Percentiles rank a stretch among this genome's conserved stretches.
Evolutionary conservation across 2,888 invertebrate genomes (phyloP).

Genomic region (Prosapia bicincta): DNA sequence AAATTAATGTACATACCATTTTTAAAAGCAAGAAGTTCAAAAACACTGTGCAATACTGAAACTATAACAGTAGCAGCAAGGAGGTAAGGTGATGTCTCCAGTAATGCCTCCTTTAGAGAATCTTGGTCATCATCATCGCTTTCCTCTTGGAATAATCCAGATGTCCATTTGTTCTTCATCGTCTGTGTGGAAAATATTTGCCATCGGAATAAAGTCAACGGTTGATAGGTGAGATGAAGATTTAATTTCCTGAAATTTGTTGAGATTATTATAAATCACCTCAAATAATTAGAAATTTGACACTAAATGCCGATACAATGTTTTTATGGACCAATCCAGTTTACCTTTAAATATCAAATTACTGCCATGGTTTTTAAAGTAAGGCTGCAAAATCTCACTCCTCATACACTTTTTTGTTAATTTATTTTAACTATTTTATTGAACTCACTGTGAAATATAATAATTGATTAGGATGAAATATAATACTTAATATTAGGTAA

Average conservation of each 20-base stretch:
- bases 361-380: too few species aligned
- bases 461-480: too few species aligned
- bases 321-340: too few species aligned
- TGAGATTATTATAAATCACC: too few species aligned
- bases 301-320: too few species aligned
- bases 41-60: conserved; percentile 93
- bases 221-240: conserved; percentile 75
- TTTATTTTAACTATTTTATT: too few species aligned
- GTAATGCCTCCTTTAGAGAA: conserved; percentile 85
- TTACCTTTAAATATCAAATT: too few species aligned
- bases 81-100: conserved; percentile 96
- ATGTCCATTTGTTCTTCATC: conserved; percentile 81
- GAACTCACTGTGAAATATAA: too few species aligned
- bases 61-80: conserved; percentile 87
- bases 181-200: conserved; percentile 97
- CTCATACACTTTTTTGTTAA: too few species aligned
- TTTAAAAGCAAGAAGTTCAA: conserved; percentile 98
- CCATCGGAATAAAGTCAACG: conserved; percentile 95
- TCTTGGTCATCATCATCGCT: conserved; percentile 88
- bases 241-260: conserved; percentile 49
- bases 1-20: conserved; percentile 74
- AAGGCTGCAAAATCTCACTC: too few species aligned
- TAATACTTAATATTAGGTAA: too few species aligned
- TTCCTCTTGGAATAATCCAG: conserved; percentile 55
- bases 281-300: too few species aligned